These are phyloP conservation scores for Tragelaphus scriptus DNA, from an alignment of 2,113 vertebrate genomes.

Conservation along the genomic window DNA sequence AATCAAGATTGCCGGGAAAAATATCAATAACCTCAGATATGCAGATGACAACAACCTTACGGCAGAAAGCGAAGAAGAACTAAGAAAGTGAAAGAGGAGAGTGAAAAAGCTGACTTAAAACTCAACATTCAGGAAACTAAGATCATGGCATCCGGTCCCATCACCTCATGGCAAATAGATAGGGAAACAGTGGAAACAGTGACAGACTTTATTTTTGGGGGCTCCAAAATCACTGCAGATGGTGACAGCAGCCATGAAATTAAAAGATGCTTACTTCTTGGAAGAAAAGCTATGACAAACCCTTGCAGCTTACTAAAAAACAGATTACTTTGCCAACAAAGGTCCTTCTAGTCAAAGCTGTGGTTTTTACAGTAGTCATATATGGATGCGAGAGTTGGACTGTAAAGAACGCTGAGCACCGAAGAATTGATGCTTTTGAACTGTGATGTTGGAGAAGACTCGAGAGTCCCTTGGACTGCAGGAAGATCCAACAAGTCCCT, in stretches of 20 bases:
- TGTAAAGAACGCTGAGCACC: rapidly evolving
- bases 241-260: neutral
- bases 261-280: neutral
- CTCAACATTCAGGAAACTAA: neutral
- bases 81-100: neutral
- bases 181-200: neutral
- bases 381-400: neutral
- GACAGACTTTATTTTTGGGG: neutral
- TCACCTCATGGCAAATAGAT: neutral
- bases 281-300: neutral
- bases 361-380: neutral
- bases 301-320: neutral
- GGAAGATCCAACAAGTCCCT: neutral
- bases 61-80: neutral
- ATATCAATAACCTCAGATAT: neutral
- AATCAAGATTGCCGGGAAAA: neutral
- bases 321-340: neutral
- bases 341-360: neutral
- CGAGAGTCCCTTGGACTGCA: neutral
- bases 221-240: neutral
- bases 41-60: neutral
- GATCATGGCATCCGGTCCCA: neutral
- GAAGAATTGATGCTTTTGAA: neutral
- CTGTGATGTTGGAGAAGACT: neutral
- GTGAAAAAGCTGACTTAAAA: neutral